Base-by-base conservation (phyloP, 2,888 invertebrate species). In the Hydrotaea diabolus region DNA sequence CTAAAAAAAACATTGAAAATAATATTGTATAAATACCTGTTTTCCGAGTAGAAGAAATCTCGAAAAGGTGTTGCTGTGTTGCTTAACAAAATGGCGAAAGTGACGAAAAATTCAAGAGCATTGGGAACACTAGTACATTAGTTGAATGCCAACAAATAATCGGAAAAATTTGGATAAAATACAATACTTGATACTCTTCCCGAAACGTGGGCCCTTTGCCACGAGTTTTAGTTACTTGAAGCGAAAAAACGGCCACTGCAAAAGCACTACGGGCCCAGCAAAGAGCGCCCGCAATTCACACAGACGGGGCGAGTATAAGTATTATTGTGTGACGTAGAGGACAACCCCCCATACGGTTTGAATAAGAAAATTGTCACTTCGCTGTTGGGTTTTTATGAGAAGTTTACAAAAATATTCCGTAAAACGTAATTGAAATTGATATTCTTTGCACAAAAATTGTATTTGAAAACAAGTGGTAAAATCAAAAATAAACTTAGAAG, bases 1-100 rank as follows among this genome's bases (percentile, higher is more conserved):
- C 55, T 13, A 17, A 31, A 66, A 39, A 46, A 17, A 57, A 77
- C 64, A 64, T 55, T 57, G 46, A 71, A 43, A 26, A 46, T 19
- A 21, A 36, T 49, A 49, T 43, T 57, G 23, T 49, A 77, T 4
- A 81, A 81, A 78, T 79, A 84, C 72, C 55, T 76, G 66, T 74
- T 79, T 73, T 53, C 17, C 23, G 36, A 71, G 46, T 13, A 55
- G 64, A 71, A 79, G 43, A 69, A 66, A 66, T 75, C 69, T 71
- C 43, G 39, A 26, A 64, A 77, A 80, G 83, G 64, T 83, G 82
- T 77, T 82, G 78, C 73, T 76, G 64, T 83, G 82, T 77, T 82
- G 78, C 73, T 76, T 81, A 85, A 85, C 39, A 85, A 85, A 82
- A 85, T 85, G 84, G 84, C 84, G 84, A 85, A 82, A 85, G 82